Evolutionary conservation across 2,888 invertebrate species (phyloP).

Genomic region (Macrophya alboannulata): DNA sequence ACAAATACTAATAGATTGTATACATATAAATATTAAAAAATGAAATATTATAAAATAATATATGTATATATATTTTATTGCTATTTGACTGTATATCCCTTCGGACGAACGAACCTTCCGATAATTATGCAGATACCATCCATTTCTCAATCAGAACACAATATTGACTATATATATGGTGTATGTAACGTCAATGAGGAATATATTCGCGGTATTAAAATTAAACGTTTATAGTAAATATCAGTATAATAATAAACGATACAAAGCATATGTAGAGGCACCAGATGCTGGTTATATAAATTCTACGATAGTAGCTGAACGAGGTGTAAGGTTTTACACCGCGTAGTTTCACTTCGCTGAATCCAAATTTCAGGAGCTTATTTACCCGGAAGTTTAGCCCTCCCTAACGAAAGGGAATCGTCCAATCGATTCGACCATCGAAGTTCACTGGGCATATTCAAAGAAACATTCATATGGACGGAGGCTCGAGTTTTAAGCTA

Average conservation of each 20-base stretch:
- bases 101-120: not conserved
- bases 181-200: constrained; percentile 2
- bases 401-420: not conserved
- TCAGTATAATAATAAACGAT: constrained; percentile 60
- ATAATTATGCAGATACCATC: not conserved
- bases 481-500: constrained; percentile 77
- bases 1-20: constrained; percentile 53
- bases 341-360: not conserved
- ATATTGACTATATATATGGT: not conserved
- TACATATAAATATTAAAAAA: constrained; percentile 64
- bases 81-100: constrained; percentile 24
- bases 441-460: not conserved
- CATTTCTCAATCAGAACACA: not conserved
- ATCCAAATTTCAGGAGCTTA: not conserved
- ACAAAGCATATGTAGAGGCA: constrained; percentile 67
- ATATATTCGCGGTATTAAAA: not conserved
- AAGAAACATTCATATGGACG: constrained; percentile 30
- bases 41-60: constrained; percentile 61
- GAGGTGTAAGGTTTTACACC: not conserved
- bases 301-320: constrained; percentile 56
- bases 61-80: constrained; percentile 5
- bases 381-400: not conserved
- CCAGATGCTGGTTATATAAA: constrained; percentile 64
- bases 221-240: constrained; percentile 21
- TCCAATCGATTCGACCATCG: not conserved